These are phyloP conservation scores for Gallinago solitaria DNA, from an alignment of 2,797 vertebrate genomes.

Conservation along the genomic window DNA sequence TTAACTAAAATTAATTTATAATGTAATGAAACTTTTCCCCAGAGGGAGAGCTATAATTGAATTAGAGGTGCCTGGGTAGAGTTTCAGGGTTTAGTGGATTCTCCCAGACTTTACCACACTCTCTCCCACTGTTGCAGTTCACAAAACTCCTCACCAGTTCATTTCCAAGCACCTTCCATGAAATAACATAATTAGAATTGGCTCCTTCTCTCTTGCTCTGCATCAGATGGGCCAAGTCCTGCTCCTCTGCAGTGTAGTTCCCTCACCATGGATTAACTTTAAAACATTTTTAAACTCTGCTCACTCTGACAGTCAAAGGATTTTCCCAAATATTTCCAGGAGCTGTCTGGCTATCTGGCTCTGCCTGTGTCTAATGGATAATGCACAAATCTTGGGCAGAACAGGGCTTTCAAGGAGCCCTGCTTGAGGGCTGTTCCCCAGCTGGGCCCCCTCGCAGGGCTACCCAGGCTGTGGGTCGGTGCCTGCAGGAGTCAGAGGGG, in stretches of 20 bases:
- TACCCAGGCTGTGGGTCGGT: background rate
- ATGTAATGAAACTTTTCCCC: conserved; percentile 61
- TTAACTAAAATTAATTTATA: conserved; percentile 63
- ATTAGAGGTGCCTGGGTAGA: conserved; percentile 41
- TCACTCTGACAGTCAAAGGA: background rate
- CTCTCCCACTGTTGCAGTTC: background rate
- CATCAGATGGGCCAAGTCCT: background rate
- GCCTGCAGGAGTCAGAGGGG: background rate
- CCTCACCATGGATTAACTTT: background rate
- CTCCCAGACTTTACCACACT: background rate
- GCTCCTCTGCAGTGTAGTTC: background rate
- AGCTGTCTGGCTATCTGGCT: background rate
- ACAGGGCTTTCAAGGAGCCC: background rate
- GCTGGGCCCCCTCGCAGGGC: background rate
- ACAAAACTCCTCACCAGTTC: background rate
- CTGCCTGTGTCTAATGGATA: background rate
- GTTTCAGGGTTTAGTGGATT: background rate
- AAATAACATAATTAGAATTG: background rate
- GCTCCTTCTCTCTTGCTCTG: background rate
- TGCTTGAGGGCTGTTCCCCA: background rate
- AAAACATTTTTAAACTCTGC: background rate
- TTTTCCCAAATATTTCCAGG: background rate
- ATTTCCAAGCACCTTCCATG: background rate
- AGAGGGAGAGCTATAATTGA: conserved; percentile 58
- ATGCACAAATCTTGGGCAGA: background rate